Conservation (phyloP, 2,888 invertebrate genomes). For the Fragum fragum region DNA sequence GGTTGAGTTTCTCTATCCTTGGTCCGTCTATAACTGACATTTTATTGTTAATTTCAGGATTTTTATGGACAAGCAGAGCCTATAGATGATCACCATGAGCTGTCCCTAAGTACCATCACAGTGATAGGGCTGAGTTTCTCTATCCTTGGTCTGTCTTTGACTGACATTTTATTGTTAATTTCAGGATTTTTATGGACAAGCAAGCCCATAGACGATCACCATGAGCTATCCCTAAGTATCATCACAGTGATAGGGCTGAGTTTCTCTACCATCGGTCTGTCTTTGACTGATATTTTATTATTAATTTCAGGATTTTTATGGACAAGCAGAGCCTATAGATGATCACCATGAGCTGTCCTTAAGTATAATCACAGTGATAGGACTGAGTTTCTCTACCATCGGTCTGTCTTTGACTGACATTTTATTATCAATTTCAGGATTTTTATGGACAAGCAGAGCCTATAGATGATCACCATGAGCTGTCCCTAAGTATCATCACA, state of each 20-base stretch:
- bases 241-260: conserved; percentile 81
- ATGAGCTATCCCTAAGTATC: conserved; percentile 86
- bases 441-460: conserved; percentile 76
- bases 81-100: conserved; percentile 39
- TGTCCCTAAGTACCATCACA: conserved; percentile 86
- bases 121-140: conserved; percentile 52
- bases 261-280: conserved; percentile 87
- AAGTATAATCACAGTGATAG: conserved; percentile 84
- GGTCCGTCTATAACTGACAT: conserved; percentile 87
- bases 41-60: conserved; percentile 55
- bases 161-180: conserved; percentile 84
- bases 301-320: conserved; percentile 86
- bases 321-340: conserved; percentile 69
- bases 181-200: conserved; percentile 82
- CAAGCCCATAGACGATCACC: conserved; percentile 69
- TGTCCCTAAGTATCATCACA: conserved; percentile 86
- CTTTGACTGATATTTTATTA: conserved; percentile 87
- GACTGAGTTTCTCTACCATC: conserved; percentile 86
- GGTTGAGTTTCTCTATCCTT: conserved; percentile 86
- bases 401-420: conserved; percentile 87
- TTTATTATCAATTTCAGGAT: conserved; percentile 72
- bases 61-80: too few species aligned
- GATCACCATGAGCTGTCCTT: conserved; percentile 84
- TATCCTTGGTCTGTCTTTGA: conserved; percentile 87
- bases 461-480: conserved; percentile 78